Evolutionary conservation across 2,888 invertebrate genomes (phyloP).

Genomic region (Aspidiotus destructor): DNA sequence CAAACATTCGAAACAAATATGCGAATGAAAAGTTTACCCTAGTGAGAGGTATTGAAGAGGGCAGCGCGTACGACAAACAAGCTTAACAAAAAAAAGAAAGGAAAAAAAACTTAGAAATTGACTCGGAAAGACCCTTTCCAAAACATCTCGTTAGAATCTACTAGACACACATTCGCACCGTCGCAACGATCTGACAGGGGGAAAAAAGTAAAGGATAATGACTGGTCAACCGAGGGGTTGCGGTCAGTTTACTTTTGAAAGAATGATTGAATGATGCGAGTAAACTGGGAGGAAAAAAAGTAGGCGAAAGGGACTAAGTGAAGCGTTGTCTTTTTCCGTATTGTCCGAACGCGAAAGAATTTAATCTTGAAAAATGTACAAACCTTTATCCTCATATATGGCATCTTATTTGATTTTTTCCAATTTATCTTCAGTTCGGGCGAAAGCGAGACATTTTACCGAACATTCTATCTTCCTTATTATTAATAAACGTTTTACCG

Average conservation of each 20-base stretch:
- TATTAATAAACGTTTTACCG: constrained; percentile 25
- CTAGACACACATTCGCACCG: neutral
- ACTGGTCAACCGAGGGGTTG: constrained; percentile 22
- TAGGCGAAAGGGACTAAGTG: constrained; percentile 11
- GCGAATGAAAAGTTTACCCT: too few relatives aligned
- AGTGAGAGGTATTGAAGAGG: too few relatives aligned
- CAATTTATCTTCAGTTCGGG: constrained; percentile 26
- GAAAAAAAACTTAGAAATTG: neutral
- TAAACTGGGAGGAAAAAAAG: constrained; percentile 3
- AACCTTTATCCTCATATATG: constrained; percentile 29
- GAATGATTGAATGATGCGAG: constrained; percentile 29
- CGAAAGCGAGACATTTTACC: constrained; percentile 24
- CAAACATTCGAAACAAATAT: too few relatives aligned
- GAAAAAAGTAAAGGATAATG: constrained; percentile 16
- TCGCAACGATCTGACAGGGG: neutral
- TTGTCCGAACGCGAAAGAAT: constrained; percentile 29
- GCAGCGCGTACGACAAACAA: too few relatives aligned
- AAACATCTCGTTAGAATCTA: neutral
- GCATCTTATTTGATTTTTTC: constrained; percentile 30
- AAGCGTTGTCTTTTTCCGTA: constrained; percentile 26
- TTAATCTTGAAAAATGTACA: constrained; percentile 32
- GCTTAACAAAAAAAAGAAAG: too few relatives aligned
- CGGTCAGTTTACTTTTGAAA: constrained; percentile 26
- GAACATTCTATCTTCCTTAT: constrained; percentile 28
- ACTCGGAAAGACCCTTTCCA: neutral